Evolutionary conservation across 92 coral and sea anemone genomes (phyloP).

Genomic region (Micromussa lordhowensis): DNA sequence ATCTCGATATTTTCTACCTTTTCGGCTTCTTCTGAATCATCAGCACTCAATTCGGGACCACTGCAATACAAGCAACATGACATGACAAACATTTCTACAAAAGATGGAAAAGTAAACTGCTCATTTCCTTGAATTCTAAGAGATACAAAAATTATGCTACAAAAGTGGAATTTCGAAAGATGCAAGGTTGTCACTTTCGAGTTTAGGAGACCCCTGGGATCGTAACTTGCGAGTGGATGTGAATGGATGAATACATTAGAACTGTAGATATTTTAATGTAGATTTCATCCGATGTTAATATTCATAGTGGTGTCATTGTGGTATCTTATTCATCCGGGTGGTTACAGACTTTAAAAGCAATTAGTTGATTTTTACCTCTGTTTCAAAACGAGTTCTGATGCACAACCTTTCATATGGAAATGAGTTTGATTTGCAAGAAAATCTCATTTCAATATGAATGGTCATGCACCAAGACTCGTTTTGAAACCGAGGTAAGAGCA

Average conservation of each 20-base stretch:
- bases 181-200: neutral
- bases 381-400: no score
- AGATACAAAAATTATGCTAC: neutral
- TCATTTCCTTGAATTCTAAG: neutral
- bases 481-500: no score
- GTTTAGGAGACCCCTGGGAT: neutral
- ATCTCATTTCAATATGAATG: no score
- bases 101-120: neutral
- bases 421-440: no score
- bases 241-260: neutral
- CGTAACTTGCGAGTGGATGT: neutral
- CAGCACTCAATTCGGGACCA: conserved; percentile 53
- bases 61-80: conserved; percentile 24
- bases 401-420: no score
- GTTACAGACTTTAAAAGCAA: neutral
- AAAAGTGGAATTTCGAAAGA: neutral
- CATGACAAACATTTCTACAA: neutral
- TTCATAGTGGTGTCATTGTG: neutral
- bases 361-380: no score
- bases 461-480: no score
- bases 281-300: neutral
- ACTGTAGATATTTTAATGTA: neutral
- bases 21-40: conserved; percentile 75
- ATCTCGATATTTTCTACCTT: conserved; percentile 30
- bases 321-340: neutral